Evolutionary conservation across 2,797 vertebrate genomes (phyloP), one percentile per base, ranked within the genome.

Genomic region (Pitangus sulphuratus): DNA sequence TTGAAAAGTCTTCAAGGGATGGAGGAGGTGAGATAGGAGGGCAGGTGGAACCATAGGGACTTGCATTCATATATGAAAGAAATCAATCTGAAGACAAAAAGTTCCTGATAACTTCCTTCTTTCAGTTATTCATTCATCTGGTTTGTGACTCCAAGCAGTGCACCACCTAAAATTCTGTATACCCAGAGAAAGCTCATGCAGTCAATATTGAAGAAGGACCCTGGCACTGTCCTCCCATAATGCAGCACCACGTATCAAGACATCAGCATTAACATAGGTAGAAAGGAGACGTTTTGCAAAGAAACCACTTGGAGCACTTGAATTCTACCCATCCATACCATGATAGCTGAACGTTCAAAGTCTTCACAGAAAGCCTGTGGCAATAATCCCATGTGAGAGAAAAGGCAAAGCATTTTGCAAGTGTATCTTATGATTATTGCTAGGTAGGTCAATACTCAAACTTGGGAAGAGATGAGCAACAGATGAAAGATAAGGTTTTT

Each of bases 251-350:
- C 1, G 1, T 18, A 30, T 15, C n/a, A 44, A 33, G 25, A n/a
- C 0, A 1, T 47, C 39, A 51, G 25, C 61, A 64, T 8, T 31
- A 28, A 26, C 28, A 8, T 1, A n/a, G 18, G 28, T 11, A 28
- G 37, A 68, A 71, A 78, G 6, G 6, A 64, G 37, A 25, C 1
- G 26, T 64, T 56, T 71, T 82, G 60, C 24, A 79, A 35, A 80
- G 42, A 76, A 84, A 40, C 11, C 12, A 5, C 25, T 57, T 13
- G 15, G 11, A n/a, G 11, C 35, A 22, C 54, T 82, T 39, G 45
- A 71, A 17, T 53, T 89, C 75, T 79, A 4, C 16, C 24, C 0
- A 0, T 19, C 11, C 11, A 3, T 31, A 12, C 37, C 26, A 6
- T 8, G n/a, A 42, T 5, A 61, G 45, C 12, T n/a, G 30, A 53